Percentiles rank a stretch among this genome's conserved stretches.
Conservation (phyloP, 2,888 invertebrate species). For the Prenolepis imparis region DNA sequence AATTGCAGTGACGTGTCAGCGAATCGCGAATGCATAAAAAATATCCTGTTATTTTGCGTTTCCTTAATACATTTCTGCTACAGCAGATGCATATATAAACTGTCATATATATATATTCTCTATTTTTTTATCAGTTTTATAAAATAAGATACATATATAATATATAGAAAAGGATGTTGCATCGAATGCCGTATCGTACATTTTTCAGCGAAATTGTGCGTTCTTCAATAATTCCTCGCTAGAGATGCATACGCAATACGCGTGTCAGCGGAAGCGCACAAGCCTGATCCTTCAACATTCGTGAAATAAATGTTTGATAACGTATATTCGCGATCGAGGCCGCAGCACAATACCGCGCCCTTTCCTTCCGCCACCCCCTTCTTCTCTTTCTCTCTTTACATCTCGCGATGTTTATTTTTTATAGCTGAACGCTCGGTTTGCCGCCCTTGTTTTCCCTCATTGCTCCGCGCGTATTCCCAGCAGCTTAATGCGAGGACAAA, state of each 20-base stretch:
- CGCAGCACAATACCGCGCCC: conserved; percentile 14
- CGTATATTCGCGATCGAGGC: conserved; percentile 32
- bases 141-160: not conserved
- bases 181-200: conserved; percentile 1
- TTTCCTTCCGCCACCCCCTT: not conserved
- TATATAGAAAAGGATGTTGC: not conserved
- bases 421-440: not conserved
- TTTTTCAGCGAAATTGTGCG: conserved; percentile 18
- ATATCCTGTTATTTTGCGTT: conserved; percentile 9
- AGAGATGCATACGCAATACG: conserved; percentile 18
- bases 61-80: not conserved
- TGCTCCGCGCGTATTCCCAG: conserved; percentile 44
- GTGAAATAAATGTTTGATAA: conserved; percentile 49
- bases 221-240: conserved; percentile 40
- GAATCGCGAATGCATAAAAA: conserved; percentile 14
- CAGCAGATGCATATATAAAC: not conserved
- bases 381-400: not conserved
- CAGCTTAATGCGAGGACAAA: conserved; percentile 39
- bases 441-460: conserved; percentile 23
- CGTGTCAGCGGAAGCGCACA: conserved; percentile 27
- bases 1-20: conserved; percentile 63
- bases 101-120: not conserved
- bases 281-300: conserved; percentile 31
- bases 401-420: conserved; percentile 37
- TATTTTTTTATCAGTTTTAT: not conserved